Evolutionary conservation across 2,797 vertebrate species (phyloP), one percentile per base, ranked within the genome.

Genomic region (Scolopax bukidnonensis): DNA sequence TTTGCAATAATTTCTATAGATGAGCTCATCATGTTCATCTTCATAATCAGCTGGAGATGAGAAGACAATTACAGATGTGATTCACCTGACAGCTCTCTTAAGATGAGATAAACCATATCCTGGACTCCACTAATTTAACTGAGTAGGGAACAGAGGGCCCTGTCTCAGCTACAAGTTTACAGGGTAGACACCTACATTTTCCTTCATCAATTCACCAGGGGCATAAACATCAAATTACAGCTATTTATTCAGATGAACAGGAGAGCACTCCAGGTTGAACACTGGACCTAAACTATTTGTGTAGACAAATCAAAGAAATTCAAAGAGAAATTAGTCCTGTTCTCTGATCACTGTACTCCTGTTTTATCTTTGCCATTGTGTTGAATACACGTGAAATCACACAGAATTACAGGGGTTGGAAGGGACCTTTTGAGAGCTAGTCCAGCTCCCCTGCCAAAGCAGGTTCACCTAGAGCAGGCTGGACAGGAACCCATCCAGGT

Each of bases 31-130:
- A 33, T 2, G 3, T 63, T 70, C 3, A 1, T 47, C 56, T 61
- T 85, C 50, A 17, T 9, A 74, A n/a, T 10, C 45, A 79, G 41
- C 13, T 36, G 16, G 50, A 76, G 56, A 93, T 7, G 33, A 64
- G 24, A 13, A 68, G 12, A 33, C 9, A 65, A 40, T 56, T 15
- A 20, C 13, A 10, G 0, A 0, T 51, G 23, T 18, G 27, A 51
- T 51, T 67, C 51, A 64, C 19, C 16, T 24, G 25, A 32, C 20
- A 38, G 28, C 12, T 50, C n/a, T 48, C 73, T 10, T 70, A 43
- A 27, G 6, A 41, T 24, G 27, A 67, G 28, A 36, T 15, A 80
- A 84, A 51, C 9, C 43, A n/a, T 38, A 45, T 10, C 27, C 16
- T 43, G 38, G 20, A 19, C 63, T 89, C 50, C 23, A 60, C 2